A percentile compares a stretch with the other conserved stretches of the same genome.
phyloP scores from a whole-genome alignment of 1,140 invertebrate genomes.

The Pachypeltis micranthus region DNA sequence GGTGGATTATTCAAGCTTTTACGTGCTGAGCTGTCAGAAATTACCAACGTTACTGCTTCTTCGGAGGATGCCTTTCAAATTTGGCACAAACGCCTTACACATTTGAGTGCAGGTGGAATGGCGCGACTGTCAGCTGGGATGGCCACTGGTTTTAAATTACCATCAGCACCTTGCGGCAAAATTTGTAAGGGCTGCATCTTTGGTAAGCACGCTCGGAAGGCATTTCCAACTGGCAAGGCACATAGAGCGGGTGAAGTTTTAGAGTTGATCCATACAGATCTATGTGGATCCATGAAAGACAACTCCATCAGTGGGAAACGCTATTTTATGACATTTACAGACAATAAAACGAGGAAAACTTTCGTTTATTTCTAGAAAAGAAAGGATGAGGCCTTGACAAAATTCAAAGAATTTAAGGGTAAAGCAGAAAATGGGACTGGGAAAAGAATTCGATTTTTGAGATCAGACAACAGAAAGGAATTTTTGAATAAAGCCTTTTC shows the following conservation, averaged over 20 bases:
- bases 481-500: not conserved
- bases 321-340: not conserved
- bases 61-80: not conserved
- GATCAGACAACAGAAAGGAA: not conserved
- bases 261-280: too few species aligned
- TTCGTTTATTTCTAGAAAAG: not conserved
- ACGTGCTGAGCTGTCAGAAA: not conserved
- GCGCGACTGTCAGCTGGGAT: not conserved
- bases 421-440: not conserved
- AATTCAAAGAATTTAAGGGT: slow-evolving; percentile 24
- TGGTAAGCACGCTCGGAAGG: not conserved
- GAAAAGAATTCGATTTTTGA: not conserved
- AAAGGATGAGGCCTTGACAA: slow-evolving; percentile 28
- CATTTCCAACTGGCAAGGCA: not conserved
- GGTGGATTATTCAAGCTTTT: not conserved
- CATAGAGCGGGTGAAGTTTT: not conserved
- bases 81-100: not conserved
- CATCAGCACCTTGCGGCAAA: not conserved
- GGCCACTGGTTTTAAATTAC: not conserved
- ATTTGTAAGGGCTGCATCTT: not conserved
- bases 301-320: not conserved
- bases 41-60: not conserved
- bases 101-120: not conserved
- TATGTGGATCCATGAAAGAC: not conserved
- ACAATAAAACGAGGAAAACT: not conserved